Percentiles rank a stretch among this genome's conserved stretches.
These are phyloP conservation scores for Polyommatus iphigenia DNA, from an alignment of 2,888 invertebrate species.

Conservation along the genomic window DNA sequence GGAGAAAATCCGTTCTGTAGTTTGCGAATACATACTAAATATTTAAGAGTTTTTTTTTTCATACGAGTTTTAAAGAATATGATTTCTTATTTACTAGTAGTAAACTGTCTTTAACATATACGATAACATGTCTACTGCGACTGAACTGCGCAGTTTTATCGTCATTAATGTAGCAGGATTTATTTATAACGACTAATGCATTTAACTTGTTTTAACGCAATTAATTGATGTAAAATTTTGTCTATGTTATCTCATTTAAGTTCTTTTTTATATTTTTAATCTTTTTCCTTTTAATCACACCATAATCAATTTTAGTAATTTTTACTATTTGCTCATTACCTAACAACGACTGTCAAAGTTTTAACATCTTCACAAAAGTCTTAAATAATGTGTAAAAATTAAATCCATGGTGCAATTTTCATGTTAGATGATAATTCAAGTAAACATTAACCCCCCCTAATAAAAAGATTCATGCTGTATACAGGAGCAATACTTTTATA, in stretches of 20 bases:
- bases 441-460: neutral
- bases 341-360: conserved; percentile 1
- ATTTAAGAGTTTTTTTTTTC: no score
- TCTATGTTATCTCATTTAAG: neutral
- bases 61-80: no score
- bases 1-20: no score
- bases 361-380: neutral
- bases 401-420: conserved; percentile 12
- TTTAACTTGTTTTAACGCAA: neutral
- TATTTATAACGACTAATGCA: neutral
- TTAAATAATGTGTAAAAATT: neutral
- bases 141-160: neutral
- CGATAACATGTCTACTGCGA: no score
- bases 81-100: no score
- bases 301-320: neutral
- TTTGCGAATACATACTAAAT: no score
- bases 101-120: no score
- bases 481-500: no score
- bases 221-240: neutral
- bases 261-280: neutral
- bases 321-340: conserved; percentile 10
- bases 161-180: neutral
- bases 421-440: neutral
- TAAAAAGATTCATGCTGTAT: neutral
- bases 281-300: neutral